Evolutionary conservation across 1,140 invertebrate species (phyloP).

Genomic region (Homalodisca vitripennis): DNA sequence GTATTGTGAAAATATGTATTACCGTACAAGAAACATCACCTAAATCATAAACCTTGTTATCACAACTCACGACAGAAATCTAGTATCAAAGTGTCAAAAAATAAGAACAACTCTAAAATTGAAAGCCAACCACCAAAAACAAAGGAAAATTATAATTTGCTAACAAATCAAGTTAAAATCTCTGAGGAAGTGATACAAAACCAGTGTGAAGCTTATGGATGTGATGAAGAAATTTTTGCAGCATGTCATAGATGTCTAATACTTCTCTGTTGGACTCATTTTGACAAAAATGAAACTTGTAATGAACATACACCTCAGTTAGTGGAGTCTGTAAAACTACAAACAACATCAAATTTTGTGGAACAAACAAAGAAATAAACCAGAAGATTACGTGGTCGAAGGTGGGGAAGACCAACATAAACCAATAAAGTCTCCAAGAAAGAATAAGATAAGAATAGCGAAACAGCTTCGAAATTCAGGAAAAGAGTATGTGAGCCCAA

Average conservation of each 20-base stretch:
- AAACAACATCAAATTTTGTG: background rate
- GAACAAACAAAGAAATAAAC: background rate
- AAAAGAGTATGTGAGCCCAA: background rate
- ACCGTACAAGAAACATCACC: background rate
- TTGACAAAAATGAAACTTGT: too few species aligned
- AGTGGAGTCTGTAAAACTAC: background rate
- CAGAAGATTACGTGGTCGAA: background rate
- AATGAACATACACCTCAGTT: too few species aligned
- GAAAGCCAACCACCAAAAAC: background rate
- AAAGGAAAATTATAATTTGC: background rate
- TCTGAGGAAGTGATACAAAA: background rate
- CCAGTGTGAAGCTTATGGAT: background rate
- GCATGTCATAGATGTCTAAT: background rate
- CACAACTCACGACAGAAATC: background rate
- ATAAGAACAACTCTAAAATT: background rate
- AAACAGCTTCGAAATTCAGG: background rate
- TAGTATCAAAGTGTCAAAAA: background rate
- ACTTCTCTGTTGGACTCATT: background rate
- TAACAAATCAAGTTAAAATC: background rate
- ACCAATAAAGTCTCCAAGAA: background rate
- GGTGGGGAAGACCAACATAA: constrained; percentile 10
- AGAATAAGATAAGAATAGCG: background rate
- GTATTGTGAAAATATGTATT: background rate
- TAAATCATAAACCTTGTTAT: background rate
- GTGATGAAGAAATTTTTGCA: background rate